Conservation (phyloP, 2,888 invertebrate species). For the Aphodius sticticus region DNA sequence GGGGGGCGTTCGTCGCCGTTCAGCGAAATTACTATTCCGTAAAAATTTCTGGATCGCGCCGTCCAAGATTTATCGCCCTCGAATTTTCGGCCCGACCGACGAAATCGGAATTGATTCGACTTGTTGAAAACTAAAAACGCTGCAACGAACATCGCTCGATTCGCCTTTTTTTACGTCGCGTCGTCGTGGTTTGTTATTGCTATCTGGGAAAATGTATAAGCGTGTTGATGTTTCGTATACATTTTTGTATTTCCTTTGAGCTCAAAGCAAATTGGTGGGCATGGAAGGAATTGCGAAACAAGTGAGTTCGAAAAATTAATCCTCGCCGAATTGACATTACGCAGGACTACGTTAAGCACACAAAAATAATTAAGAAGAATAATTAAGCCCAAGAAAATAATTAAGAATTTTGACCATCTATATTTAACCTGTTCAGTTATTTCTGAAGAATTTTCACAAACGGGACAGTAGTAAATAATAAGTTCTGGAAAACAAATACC, state of each 20-base stretch:
- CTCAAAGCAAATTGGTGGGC: not conserved
- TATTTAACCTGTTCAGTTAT: too few species aligned
- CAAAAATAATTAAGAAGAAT: not conserved
- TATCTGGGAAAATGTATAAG: not conserved
- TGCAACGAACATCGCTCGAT: not conserved
- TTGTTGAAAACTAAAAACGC: not conserved
- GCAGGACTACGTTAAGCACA: not conserved
- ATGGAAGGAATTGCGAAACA: not conserved
- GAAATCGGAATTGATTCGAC: slow-evolving; percentile 4
- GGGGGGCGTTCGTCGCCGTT: not conserved
- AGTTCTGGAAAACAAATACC: too few species aligned
- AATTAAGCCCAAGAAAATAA: too few species aligned
- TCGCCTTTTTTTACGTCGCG: not conserved
- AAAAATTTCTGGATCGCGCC: not conserved
- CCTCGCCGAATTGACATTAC: not conserved
- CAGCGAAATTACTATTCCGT: not conserved
- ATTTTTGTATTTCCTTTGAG: not conserved
- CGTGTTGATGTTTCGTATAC: not conserved
- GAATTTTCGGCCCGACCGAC: not conserved
- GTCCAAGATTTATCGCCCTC: not conserved
- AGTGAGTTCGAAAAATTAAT: not conserved
- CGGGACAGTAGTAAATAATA: too few species aligned
- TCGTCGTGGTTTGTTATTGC: not conserved
- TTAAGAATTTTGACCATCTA: too few species aligned
- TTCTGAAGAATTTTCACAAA: too few species aligned